Base-by-base conservation (phyloP, 2,113 vertebrate species). In the Tragelaphus strepsiceros region DNA sequence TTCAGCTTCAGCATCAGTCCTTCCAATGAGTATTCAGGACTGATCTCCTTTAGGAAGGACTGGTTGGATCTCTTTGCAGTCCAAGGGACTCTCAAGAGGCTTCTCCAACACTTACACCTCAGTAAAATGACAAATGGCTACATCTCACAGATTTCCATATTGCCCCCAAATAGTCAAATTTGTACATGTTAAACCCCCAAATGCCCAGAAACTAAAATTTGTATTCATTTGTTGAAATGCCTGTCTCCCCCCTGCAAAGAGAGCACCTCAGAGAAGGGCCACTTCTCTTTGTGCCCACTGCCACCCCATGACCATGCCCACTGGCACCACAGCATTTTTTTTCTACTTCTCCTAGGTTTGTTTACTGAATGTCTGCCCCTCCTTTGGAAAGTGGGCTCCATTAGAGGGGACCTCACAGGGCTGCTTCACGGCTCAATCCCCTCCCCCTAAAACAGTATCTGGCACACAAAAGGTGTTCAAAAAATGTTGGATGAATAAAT, bases 251-350 rank as follows among this genome's bases (percentile, higher is more conserved):
- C 10, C 32, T 3, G 6, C 1, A 24, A 4, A 82, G 12, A 87
- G 77, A 81, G 9, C 62, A 26, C 30, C 35, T 80, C 77, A 46
- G 56, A 83, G 22, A 19, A 43, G 61, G 59, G 56, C 0, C 14
- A 2, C 5, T 17, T 15, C 32, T 59, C 13, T 43, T 7, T 5
- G 35, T 17, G 28, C 54, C 49, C 61, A 8, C 1, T 1, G 2
- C 30, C 6, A 12, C 2, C 53, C 84, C 15, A 14, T 2, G 43
- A 1, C 46, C 43, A 0, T 0, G 16, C 51, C 43, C 9, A 2
- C 1, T n/a, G 59, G 35, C 30, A 30, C 11, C 4, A 1, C 0
- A 2, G 15, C 24, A 1, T 7, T 4, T 30, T 30, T 32, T 28
- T 2, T 12, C 22, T n/a, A 0, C 64, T 19, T 49, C 77, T 39